Evolutionary conservation across 2,888 invertebrate genomes (phyloP), one percentile per base, ranked within the genome.

Genomic region (Synergus japonicus): DNA sequence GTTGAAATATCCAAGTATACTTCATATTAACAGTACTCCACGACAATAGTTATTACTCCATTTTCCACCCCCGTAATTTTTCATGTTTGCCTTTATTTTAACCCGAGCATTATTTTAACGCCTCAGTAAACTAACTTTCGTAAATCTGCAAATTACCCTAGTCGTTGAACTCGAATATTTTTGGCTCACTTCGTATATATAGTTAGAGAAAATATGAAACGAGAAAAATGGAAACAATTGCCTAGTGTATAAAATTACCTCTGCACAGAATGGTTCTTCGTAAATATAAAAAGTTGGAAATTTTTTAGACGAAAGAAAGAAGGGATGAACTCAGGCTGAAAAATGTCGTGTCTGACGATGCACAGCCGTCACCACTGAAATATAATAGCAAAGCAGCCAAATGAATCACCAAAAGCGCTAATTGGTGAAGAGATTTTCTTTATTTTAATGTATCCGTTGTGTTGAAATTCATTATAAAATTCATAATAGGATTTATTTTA

Each of bases 61-160:
- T 58, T 73, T 18, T 73, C 9, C 29, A 49, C 15, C n/a, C 37
- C 15, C 5, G 73, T 10, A 4, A 54, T 63, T 77, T 78, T 67
- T 29, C 64, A 37, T 63, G 76, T 49, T 76, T 81, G 77, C 78
- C 76, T 77, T 82, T 66, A 78, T 82, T 82, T 80, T 79, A 65
- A 69, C 73, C 41, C 22, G n/a, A 76, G 65, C 78, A 81, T 81
- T 83, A 80, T 84, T 82, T 84, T 81, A 82, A 83, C 83, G 83
- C 79, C 83, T 82, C 83, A 76, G 81, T 84, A 81, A 83, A 78
- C 81, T 79, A 82, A 81, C 66, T 81, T 83, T 76, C 49, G 37
- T n/a, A 60, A 60, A 76, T 41, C 5, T 15, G 22, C 18, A 41
- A 60, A 60, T 76, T 76, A 37, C 43, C 10, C 18, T 76, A 63